Conservation (phyloP, 2,113 vertebrate genomes). For the Petrocephalus zakoni region DNA sequence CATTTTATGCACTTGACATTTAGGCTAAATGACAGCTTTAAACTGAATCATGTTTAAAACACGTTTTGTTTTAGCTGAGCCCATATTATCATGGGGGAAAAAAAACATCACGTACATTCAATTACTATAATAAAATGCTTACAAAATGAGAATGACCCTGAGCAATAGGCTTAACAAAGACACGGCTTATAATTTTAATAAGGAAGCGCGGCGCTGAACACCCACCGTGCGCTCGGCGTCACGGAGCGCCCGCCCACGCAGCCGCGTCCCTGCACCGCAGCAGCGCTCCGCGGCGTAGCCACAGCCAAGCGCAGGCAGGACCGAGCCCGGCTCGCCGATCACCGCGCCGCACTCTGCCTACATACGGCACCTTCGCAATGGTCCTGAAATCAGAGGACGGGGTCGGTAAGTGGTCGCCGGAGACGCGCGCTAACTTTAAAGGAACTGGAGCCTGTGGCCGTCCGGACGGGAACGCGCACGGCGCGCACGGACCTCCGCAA, state of each 20-base stretch:
- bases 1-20: too few species aligned
- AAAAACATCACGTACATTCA: not conserved
- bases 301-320: not conserved
- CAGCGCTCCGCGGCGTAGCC: not conserved
- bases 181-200: not conserved
- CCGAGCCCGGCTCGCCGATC: not conserved
- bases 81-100: not conserved
- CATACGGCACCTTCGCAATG: not conserved
- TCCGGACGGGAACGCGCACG: not conserved
- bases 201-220: not conserved
- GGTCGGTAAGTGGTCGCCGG: conserved; percentile 11
- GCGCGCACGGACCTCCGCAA: not conserved
- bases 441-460: not conserved
- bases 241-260: not conserved
- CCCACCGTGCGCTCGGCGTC: not conserved
- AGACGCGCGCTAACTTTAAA: not conserved
- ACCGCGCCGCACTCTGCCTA: not conserved
- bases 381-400: conserved; percentile 25
- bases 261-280: not conserved
- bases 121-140: not conserved
- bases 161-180: not conserved
- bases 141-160: not conserved
- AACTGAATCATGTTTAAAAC: not conserved
- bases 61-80: not conserved
- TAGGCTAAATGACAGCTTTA: not conserved